Evolutionary conservation across 2,113 vertebrate genomes (phyloP), one percentile per base, ranked within the genome.

Genomic region (Brachypodius melanocephalos): DNA sequence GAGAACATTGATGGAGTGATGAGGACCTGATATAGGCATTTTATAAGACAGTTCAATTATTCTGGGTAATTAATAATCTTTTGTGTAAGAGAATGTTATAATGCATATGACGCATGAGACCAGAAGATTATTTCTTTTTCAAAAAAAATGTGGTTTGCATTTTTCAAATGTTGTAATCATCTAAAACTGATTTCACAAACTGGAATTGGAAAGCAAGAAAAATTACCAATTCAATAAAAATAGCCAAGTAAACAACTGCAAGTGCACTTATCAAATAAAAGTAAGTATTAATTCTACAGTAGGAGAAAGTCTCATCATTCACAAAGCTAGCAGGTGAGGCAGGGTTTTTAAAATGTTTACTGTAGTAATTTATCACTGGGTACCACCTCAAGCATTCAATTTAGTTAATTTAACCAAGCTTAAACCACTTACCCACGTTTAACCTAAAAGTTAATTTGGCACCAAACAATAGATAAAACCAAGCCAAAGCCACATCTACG

Each of bases 31-130:
- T 58, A 52, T 2, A 85, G 63, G 78, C 85, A 76, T 74, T 93
- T 86, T 86, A 52, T 67, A 83, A 57, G 63, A 69, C 72, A 81
- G 85, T 72, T 91, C 82, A 92, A 71, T 90, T 96, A 84, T 34
- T 93, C 48, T 72, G 36, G 45, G 68, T 34, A 94, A 93, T 90
- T 95, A 95, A 93, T 94, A 94, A 94, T 91, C 55, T 94, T 94
- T 86, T 94, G 71, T 82, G 75, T 77, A 83, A 85, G 31, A 57
- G 36, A 91, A 81, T 80, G 69, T 42, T 84, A 29, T 42, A 84
- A 61, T 31, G 68, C 28, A 63, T 32, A 24, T 62, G 79, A 69
- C 0, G 1, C 28, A 38, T 4, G 17, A 86, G 51, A 77, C 71
- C 26, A 46, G 78, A 43, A 83, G 24, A 59, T 26, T n/a, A 54